phyloP scores from a whole-genome alignment of 2,797 vertebrate genomes.

The Harpagifer antarcticus region DNA sequence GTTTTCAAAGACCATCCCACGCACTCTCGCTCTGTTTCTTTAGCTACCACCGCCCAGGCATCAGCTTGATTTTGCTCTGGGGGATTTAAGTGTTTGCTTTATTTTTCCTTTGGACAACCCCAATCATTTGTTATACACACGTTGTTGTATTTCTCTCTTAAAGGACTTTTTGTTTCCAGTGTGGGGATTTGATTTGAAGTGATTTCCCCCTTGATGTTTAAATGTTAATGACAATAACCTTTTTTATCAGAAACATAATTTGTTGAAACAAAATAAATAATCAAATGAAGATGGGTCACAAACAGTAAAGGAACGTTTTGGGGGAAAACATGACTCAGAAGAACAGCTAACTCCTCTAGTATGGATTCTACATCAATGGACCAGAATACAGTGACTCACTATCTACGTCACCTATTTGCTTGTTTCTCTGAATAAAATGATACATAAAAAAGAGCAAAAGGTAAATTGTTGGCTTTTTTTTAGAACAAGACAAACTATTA shows the following conservation, averaged over 20 bases:
- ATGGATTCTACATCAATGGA: no score
- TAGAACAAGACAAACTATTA: no score
- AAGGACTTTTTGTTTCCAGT: constrained; percentile 20
- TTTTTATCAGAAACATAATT: background rate
- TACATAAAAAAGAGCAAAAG: background rate
- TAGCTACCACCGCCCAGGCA: constrained; percentile 4
- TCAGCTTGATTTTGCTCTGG: constrained; percentile 36
- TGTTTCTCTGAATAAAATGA: no score
- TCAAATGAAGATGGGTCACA: no score
- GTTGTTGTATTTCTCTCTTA: background rate
- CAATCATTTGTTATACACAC: constrained; percentile 20
- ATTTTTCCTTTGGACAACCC: constrained; percentile 20
- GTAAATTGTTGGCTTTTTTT: background rate
- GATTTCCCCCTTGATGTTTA: constrained; percentile 43
- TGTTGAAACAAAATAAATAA: background rate
- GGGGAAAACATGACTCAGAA: background rate
- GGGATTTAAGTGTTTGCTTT: constrained; percentile 36
- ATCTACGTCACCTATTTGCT: no score
- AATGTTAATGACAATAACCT: constrained; percentile 20
- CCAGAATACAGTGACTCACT: no score
- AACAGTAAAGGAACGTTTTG: background rate
- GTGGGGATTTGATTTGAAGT: constrained; percentile 31
- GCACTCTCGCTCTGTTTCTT: constrained; percentile 28
- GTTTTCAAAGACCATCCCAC: constrained; percentile 49
- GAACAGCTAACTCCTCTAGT: background rate